phyloP scores from a whole-genome alignment of 2,888 invertebrate genomes.

The Polyploca ridens region DNA sequence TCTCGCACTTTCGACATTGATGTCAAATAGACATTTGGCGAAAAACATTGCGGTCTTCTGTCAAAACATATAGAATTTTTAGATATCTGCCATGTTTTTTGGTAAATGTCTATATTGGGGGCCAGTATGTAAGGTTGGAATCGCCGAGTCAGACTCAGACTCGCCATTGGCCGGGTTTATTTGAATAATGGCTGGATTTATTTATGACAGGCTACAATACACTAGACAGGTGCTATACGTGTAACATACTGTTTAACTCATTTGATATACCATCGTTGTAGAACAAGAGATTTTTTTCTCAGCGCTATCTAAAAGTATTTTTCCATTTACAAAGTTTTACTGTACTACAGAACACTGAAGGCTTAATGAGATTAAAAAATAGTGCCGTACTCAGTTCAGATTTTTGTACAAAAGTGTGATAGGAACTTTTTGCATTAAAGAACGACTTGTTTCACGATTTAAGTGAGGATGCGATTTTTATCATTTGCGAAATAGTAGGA shows the following conservation, averaged over 20 bases:
- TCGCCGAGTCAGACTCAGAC: too few relatives aligned
- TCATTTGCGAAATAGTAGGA: neutral
- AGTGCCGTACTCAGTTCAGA: conserved; percentile 1
- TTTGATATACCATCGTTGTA: conserved; percentile 26
- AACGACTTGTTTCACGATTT: neutral
- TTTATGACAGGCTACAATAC: neutral
- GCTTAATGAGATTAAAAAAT: conserved; percentile 14
- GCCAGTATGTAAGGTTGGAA: too few relatives aligned
- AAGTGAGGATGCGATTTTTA: neutral
- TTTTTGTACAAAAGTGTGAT: neutral
- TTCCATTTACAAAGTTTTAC: conserved; percentile 12
- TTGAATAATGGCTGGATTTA: too few relatives aligned
- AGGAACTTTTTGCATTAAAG: neutral
- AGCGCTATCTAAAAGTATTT: conserved; percentile 11
- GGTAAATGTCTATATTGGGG: too few relatives aligned
- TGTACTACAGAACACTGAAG: conserved; percentile 16
- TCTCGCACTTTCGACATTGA: too few relatives aligned
- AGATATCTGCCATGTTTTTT: too few relatives aligned
- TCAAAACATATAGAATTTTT: too few relatives aligned
- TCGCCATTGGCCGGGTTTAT: too few relatives aligned
- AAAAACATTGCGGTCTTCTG: too few relatives aligned
- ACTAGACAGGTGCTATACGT: conserved; percentile 22
- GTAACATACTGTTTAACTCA: neutral
- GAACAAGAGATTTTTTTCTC: conserved; percentile 31
- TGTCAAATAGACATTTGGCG: too few relatives aligned